These are phyloP conservation scores for Ariolimax columbianus DNA, from an alignment of 2,888 invertebrate genomes.

Conservation along the genomic window DNA sequence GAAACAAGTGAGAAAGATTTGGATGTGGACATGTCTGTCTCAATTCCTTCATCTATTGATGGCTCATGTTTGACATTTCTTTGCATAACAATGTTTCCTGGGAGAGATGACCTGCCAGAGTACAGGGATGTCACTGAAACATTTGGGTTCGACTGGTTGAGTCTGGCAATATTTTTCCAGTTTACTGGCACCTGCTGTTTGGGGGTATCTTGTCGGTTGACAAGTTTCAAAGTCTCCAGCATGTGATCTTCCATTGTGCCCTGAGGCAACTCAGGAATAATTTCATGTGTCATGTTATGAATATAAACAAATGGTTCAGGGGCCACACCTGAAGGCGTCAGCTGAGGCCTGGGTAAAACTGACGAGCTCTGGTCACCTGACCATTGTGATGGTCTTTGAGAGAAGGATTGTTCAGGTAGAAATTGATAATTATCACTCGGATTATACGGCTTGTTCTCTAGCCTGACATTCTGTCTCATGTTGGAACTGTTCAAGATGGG, in stretches of 20 bases:
- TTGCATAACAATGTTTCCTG: neutral
- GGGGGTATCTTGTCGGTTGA: neutral
- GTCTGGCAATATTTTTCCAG: neutral
- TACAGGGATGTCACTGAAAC: neutral
- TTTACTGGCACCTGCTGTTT: neutral
- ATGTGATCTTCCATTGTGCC: slow-evolving; percentile 45
- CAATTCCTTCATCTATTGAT: slow-evolving; percentile 25
- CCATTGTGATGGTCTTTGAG: neutral
- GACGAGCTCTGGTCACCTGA: neutral
- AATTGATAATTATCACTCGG: neutral
- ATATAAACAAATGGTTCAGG: slow-evolving; percentile 8
- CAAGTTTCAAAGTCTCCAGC: slow-evolving; percentile 36
- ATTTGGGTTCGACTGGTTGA: neutral
- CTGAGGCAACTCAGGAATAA: slow-evolving; percentile 31
- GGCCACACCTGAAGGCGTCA: neutral
- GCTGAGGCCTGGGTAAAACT: neutral
- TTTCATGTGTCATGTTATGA: slow-evolving; percentile 1
- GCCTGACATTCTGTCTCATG: neutral
- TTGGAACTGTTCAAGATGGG: slow-evolving; percentile 1
- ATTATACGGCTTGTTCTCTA: neutral
- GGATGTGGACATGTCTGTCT: neutral
- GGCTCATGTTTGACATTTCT: neutral
- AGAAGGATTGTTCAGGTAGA: neutral
- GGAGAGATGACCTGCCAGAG: neutral
- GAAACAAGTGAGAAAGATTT: slow-evolving; percentile 9